These are phyloP conservation scores for Drosophila tripunctata DNA, from an alignment of 2,888 invertebrate genomes.

Conservation along the genomic window DNA sequence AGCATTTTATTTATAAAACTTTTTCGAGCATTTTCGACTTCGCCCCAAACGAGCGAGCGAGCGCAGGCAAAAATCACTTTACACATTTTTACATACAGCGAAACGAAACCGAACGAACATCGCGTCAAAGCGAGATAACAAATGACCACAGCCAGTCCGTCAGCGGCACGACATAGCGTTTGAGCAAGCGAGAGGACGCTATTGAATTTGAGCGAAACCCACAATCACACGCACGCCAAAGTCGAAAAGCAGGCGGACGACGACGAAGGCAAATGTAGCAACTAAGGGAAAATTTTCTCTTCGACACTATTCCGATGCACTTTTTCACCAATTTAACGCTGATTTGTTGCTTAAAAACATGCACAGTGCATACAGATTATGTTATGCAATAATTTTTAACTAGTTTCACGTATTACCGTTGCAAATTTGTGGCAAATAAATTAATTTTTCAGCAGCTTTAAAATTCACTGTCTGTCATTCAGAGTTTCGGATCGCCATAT, in stretches of 20 bases:
- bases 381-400: constrained; percentile 51
- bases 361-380: constrained; percentile 30
- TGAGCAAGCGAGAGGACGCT: constrained; percentile 59
- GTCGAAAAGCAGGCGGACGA: constrained; percentile 66
- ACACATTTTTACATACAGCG: constrained; percentile 73
- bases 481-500: constrained; percentile 77
- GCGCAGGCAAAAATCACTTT: constrained; percentile 75
- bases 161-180: constrained; percentile 28
- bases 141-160: constrained; percentile 34
- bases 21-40: constrained; percentile 78
- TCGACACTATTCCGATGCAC: constrained; percentile 50
- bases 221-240: constrained; percentile 71
- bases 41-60: constrained; percentile 74
- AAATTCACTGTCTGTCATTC: constrained; percentile 71
- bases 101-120: constrained; percentile 60
- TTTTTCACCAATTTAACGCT: constrained; percentile 41
- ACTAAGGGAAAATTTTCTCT: constrained; percentile 74
- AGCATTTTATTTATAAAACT: constrained; percentile 66
- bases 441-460: constrained; percentile 75
- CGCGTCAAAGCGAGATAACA: constrained; percentile 62
- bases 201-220: constrained; percentile 42
- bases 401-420: constrained; percentile 75
- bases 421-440: constrained; percentile 70
- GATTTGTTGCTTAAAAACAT: constrained; percentile 43
- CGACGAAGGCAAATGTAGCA: constrained; percentile 63